Evolutionary conservation across 2,888 invertebrate genomes (phyloP).

Genomic region (Byasa hedistus): DNA sequence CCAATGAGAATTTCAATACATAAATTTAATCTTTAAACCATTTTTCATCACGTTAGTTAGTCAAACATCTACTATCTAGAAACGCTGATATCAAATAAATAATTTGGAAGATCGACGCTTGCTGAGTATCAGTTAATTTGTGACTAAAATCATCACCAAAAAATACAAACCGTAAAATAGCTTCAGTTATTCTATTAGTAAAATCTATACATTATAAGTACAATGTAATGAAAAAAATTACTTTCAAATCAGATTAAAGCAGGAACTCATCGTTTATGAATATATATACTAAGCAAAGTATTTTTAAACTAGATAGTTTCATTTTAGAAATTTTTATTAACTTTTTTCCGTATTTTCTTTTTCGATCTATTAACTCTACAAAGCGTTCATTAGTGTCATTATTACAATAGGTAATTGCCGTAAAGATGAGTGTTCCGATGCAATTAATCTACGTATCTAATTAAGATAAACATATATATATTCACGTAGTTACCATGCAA

Average conservation of each 20-base stretch:
- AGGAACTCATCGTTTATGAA: not conserved
- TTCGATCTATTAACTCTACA: slow-evolving; percentile 29
- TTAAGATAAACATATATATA: not conserved
- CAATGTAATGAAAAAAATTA: no score
- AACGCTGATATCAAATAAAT: no score
- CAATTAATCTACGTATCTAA: not conserved
- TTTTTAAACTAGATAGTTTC: not conserved
- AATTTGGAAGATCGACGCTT: no score
- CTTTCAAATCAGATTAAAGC: not conserved
- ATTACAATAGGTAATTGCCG: slow-evolving; percentile 24
- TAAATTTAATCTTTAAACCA: no score
- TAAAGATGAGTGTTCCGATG: slow-evolving; percentile 17
- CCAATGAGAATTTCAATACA: no score
- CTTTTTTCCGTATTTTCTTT: slow-evolving; percentile 17
- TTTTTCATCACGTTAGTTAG: no score
- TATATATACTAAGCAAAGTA: not conserved
- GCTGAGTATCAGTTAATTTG: no score
- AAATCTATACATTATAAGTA: no score
- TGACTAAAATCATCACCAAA: no score
- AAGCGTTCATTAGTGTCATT: slow-evolving; percentile 21
- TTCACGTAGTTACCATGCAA: not conserved
- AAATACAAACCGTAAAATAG: no score
- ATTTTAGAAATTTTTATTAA: slow-evolving; percentile 10
- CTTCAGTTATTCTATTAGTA: no score
- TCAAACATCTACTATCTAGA: no score